Evolutionary conservation across 2,888 invertebrate species (phyloP), one percentile per base, ranked within the genome.

Genomic region (Dasysyrphus albostriatus): DNA sequence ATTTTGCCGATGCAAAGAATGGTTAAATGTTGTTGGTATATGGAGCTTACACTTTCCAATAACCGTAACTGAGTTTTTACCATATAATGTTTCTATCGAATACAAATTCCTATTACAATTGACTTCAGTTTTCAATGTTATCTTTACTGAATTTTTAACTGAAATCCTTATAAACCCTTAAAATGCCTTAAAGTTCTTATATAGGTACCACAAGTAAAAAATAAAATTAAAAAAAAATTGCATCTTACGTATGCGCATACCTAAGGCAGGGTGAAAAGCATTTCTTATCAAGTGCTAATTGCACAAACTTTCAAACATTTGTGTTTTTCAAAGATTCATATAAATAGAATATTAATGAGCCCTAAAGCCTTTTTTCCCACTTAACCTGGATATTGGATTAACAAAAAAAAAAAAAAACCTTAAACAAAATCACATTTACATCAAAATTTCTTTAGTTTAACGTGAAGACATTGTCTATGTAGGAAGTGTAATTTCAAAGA

Each of bases 221-320:
- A n/a, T n/a, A n/a, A n/a, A n/a, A n/a, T n/a, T n/a, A 19, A 58
- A 58, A 34, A 29, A 24, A 0, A 61, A 14, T 61, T 14, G 24
- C 61, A 61, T 34, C 34, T 24, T 67, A 51, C 19, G 67, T 51
- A 67, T 51, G 51, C 51, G 51, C 51, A 49, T 51, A 67, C 67
- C 24, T 51, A 49, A 12, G 44, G 19, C 8, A 16, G 29, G 32
- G n/a, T 44, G 10, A n/a, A 63, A 10, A 29, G 29, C n/a, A 44
- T 16, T 67, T 67, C 7, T 49, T 32, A 49, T 67, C 34, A 37
- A 67, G 51, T 37, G 14, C 37, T 37, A 24, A 51, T 19, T 67
- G 51, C 49, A 67, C 67, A 67, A 67, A 49, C 51, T 51, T 49
- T 34, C 34, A 65, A 44, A 51, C 67, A 67, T 37, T 37, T 24